Conservation (phyloP, 2,888 invertebrate species). For the Amitus sp. region DNA sequence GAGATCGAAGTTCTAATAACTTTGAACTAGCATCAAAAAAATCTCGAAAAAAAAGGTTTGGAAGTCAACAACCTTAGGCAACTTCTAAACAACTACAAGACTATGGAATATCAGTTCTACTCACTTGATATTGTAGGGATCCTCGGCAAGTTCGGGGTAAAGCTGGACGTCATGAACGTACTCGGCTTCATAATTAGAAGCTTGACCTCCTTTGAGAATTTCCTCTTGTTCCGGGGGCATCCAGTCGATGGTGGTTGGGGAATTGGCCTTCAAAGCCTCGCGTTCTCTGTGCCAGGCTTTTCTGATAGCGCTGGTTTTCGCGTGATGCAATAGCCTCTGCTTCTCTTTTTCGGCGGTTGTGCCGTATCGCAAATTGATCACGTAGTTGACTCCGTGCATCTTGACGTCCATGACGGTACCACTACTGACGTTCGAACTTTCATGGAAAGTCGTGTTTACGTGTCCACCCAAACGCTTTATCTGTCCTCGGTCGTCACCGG, state of each 20-base stretch:
- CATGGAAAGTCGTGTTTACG: constrained; percentile 92
- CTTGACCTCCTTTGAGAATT: constrained; percentile 84
- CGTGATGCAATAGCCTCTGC: constrained; percentile 89
- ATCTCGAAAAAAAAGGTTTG: no score
- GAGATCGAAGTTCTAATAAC: no score
- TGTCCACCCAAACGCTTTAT: constrained; percentile 89
- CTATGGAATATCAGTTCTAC: neutral
- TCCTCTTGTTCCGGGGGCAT: constrained; percentile 88
- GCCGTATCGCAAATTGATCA: constrained; percentile 94
- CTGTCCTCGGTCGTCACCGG: constrained; percentile 88
- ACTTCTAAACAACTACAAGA: no score
- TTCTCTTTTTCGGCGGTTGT: constrained; percentile 91
- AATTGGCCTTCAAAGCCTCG: constrained; percentile 81
- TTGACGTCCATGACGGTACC: constrained; percentile 81
- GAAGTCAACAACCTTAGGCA: no score
- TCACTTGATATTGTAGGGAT: constrained; percentile 88
- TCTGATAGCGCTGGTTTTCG: constrained; percentile 84
- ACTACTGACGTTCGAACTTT: constrained; percentile 74
- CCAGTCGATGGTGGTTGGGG: constrained; percentile 86
- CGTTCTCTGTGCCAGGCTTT: constrained; percentile 95
- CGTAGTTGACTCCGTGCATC: constrained; percentile 89
- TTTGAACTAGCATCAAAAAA: no score
- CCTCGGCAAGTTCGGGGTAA: constrained; percentile 94
- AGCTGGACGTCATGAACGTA: constrained; percentile 90
- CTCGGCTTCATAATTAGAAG: constrained; percentile 88